phyloP scores from a whole-genome alignment of 2,888 invertebrate species.

The Timema podura region DNA sequence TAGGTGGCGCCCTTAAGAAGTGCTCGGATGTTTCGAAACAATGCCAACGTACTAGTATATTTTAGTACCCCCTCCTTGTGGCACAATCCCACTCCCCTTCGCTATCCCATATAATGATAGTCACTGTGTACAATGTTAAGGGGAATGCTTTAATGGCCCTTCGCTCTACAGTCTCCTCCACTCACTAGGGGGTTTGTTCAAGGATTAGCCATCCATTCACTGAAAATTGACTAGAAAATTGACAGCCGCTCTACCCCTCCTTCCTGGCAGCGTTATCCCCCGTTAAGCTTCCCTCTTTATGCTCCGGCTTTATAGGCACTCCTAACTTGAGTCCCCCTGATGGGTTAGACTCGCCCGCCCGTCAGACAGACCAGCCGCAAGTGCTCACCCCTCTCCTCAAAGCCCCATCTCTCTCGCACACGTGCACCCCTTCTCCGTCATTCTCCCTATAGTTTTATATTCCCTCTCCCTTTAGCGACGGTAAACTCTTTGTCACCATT shows the following conservation, averaged over 20 bases:
- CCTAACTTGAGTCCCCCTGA: conserved; percentile 13
- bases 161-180: conserved; percentile 27
- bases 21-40: no score
- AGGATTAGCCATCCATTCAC: conserved; percentile 41
- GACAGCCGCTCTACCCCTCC: conserved; percentile 32
- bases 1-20: no score
- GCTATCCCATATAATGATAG: conserved; percentile 10
- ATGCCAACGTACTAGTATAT: no score
- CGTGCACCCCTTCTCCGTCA: no score
- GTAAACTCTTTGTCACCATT: no score
- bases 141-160: conserved; percentile 29
- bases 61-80: no score
- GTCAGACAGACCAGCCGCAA: no score
- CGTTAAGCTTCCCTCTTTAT: conserved; percentile 18
- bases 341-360: not conserved
- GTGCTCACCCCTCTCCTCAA: no score
- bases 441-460: no score
- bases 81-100: not conserved
- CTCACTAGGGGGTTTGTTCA: conserved; percentile 30
- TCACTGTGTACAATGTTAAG: not conserved
- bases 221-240: conserved; percentile 48
- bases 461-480: no score
- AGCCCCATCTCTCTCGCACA: no score
- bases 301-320: conserved; percentile 20
- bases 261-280: conserved; percentile 6